A percentile compares a stretch with the other conserved stretches of the same genome.
Evolutionary conservation across 2,888 invertebrate species (phyloP).

Genomic region (Nemoura dubitans): DNA sequence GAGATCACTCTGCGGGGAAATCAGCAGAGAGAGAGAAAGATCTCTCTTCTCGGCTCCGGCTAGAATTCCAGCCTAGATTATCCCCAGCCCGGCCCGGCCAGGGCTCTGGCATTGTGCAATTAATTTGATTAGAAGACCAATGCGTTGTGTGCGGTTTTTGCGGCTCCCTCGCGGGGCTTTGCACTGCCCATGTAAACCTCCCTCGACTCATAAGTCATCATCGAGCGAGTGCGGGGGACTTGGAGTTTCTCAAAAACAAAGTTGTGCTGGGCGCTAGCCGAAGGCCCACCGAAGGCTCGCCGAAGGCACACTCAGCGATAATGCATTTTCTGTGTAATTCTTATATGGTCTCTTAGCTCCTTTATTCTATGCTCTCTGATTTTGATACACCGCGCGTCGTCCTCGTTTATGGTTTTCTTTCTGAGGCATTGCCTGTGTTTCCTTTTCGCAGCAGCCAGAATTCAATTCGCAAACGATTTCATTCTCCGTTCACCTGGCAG

Average conservation of each 20-base stretch:
- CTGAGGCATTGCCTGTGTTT: neutral
- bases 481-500: neutral
- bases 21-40: neutral
- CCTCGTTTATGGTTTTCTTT: neutral
- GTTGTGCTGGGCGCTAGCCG: neutral
- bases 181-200: neutral
- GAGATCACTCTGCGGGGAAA: constrained; percentile 12
- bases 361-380: neutral
- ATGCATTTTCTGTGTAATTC: neutral
- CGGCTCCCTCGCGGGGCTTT: neutral
- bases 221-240: neutral
- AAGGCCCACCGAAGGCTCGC: too few species aligned
- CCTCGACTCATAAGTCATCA: neutral
- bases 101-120: neutral
- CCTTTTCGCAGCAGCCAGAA: neutral
- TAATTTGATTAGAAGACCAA: neutral
- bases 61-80: neutral
- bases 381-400: neutral
- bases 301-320: neutral
- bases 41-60: neutral
- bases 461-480: neutral
- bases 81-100: too few species aligned
- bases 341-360: neutral
- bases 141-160: constrained; percentile 1
- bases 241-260: neutral